Conservation (phyloP, 2,113 vertebrate genomes). For the Neogale vison region DNA sequence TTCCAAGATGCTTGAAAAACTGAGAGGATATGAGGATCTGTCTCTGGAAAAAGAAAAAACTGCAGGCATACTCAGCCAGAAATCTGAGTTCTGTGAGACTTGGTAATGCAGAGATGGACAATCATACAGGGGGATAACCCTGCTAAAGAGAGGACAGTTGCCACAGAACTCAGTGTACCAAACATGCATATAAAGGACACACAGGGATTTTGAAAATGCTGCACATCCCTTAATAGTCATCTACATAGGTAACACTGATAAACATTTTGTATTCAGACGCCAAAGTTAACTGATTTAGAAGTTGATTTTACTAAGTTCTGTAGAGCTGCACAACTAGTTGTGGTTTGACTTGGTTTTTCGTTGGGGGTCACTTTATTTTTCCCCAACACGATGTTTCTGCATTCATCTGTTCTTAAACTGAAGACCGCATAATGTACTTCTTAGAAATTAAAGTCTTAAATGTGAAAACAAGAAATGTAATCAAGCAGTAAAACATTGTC, state of each 20-base stretch:
- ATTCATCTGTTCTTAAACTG: conserved; percentile 72
- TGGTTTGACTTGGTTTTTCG: conserved; percentile 72
- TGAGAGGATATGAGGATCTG: conserved; percentile 77
- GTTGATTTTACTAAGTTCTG: conserved; percentile 80
- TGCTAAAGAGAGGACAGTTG: conserved; percentile 56
- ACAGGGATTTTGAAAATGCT: conserved; percentile 87
- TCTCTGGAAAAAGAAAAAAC: conserved; percentile 74
- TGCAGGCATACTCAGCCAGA: conserved; percentile 76
- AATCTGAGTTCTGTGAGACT: conserved; percentile 77
- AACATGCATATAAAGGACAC: conserved; percentile 82
- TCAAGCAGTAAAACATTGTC: conserved; percentile 82
- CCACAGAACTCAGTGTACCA: conserved; percentile 79
- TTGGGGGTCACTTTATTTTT: conserved; percentile 59
- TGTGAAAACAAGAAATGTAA: conserved; percentile 81
- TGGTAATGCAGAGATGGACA: conserved; percentile 71
- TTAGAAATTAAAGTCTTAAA: conserved; percentile 77
- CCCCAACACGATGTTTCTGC: conserved; percentile 55
- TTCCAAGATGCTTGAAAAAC: conserved; percentile 84
- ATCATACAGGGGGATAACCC: background rate
- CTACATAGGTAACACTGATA: conserved; percentile 79
- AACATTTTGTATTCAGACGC: conserved; percentile 83
- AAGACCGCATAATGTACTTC: conserved; percentile 67
- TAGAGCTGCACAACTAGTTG: conserved; percentile 71
- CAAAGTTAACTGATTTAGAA: conserved; percentile 87
- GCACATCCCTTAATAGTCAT: conserved; percentile 84